Base-by-base conservation (phyloP, 2,888 invertebrate genomes). In the Synergus gifuensis region DNA sequence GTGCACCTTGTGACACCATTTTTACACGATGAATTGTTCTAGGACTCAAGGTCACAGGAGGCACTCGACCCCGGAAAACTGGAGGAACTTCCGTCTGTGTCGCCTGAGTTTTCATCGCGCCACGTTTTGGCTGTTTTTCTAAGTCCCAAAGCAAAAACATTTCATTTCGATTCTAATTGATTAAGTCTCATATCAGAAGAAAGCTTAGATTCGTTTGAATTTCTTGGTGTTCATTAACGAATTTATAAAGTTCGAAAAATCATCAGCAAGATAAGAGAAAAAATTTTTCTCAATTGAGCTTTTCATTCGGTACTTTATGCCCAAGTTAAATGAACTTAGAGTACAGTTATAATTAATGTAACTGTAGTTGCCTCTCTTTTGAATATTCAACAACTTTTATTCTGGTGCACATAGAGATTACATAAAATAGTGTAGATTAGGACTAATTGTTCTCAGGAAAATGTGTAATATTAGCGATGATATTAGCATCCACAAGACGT, bases 101-200 rank as follows among this genome's bases (percentile, higher is more conserved):
- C 18, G 98, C 98, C 93, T 98, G 98, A 0, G 98, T 98, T 92
- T 97, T 96, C 98, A 98, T 98, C 0, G 96, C 95, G 58, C 96
- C 95, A 88, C 97, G 95, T 90, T 97, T 97, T 83, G 96, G 90
- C 76, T 87, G 80, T 76, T 84, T 84, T 80, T 84, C 84, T 84
- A 46, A n/a, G 14, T 58, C 4, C 22, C 12, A 49, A 18, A 12
- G 22, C 1, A 22, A 76, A 54, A 67, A 58, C 8, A 58, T 4
- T 58, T 18, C n/a, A 58, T 9, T 11, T 9, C 9, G 3, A 9
- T 18, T 18, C 36, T 36, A 36, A 36, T 36, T 36, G 36, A 7
- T 36, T 36, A 4, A 36, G 4, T 36, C 5, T 36, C 5, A 5
- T 36, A 36, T 36, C 36, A 2, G 36, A 36, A 36, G 7, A 36